phyloP scores from a whole-genome alignment of 2,888 invertebrate species.

The Euzophera pinguis region DNA sequence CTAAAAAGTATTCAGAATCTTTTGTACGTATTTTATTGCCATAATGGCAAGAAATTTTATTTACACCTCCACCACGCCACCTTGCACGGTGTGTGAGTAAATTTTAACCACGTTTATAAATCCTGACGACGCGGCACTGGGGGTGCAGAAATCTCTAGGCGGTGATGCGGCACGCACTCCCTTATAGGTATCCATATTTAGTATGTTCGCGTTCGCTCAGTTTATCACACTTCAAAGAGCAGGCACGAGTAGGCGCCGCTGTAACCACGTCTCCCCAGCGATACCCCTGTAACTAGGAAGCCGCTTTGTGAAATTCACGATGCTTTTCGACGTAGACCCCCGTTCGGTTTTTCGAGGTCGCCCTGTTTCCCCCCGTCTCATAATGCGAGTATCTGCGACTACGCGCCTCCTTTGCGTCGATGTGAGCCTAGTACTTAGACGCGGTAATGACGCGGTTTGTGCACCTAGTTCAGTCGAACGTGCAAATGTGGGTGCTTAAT shows the following conservation, averaged over 20 bases:
- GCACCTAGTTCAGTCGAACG: slow-evolving; percentile 50
- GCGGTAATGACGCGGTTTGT: slow-evolving; percentile 50
- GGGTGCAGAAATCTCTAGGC: slow-evolving; percentile 41
- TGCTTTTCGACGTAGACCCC: slow-evolving; percentile 64
- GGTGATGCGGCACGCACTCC: slow-evolving; percentile 46
- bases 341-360: slow-evolving; percentile 74
- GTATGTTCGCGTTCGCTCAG: slow-evolving; percentile 49
- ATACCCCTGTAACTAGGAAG: slow-evolving; percentile 62
- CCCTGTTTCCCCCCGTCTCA: slow-evolving; percentile 46
- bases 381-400: slow-evolving; percentile 45
- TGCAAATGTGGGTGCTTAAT: slow-evolving; percentile 54
- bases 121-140: slow-evolving; percentile 32
- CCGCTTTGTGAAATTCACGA: slow-evolving; percentile 73
- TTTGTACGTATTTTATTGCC: not conserved
- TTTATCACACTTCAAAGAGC: slow-evolving; percentile 76
- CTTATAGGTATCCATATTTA: slow-evolving; percentile 57
- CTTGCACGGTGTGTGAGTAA: slow-evolving; percentile 29
- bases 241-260: slow-evolving; percentile 52
- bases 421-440: slow-evolving; percentile 38
- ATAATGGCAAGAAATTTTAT: not conserved
- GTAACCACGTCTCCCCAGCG: slow-evolving; percentile 60
- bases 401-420: slow-evolving; percentile 33
- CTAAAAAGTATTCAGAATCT: not conserved
- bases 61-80: not conserved
- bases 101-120: slow-evolving; percentile 48